Evolutionary conservation across 2,888 invertebrate genomes (phyloP), one percentile per base, ranked within the genome.

Genomic region (Caenorhabditis japonica): DNA sequence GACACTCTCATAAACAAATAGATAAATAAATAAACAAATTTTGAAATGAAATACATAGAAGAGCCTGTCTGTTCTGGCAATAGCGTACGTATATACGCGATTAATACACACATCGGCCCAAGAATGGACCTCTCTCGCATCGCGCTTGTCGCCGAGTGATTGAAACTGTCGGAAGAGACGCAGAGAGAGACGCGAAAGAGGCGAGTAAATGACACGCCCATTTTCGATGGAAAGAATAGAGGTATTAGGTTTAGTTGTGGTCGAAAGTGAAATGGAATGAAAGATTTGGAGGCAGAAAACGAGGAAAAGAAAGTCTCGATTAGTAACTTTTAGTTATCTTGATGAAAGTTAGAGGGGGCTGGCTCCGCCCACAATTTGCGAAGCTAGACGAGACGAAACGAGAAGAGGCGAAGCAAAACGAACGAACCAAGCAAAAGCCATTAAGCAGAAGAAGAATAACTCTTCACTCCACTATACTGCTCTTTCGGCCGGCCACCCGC

Each of bases 221-320:
- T 33, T 64, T 64, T 47, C 39, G 33, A 49, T 41, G 44, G 30
- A 30, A 30, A 30, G 30, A 30, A 30, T 38, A 55, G 41, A 62
- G 53, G 64, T 64, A 64, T 64, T 64, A 56, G 64, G 64, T 64
- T 62, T 53, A 64, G 52, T 64, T 64, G 64, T 55, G 36, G 52
- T 17, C 17, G 30, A 39, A 23, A n/a, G 62, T 25, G 13, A 19
- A 21, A 21, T 5, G 33, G 21, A 27, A 49, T 12, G 21, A 36
- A 19, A 33, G 33, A 21, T 27, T 39, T 15, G n/a, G 33, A 12
- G 36, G 5, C 12, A 10, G 47, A 5, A 13, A 27, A 33, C 4
- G 41, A 23, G 60, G 64, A 64, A 64, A 64, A 47, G 55, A 56
- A 64, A 43, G 43, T 21, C 25, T 34, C n/a, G n/a, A n/a, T n/a